Evolutionary conservation across 2,888 invertebrate genomes (phyloP).

Genomic region (Leucozona laternaria): DNA sequence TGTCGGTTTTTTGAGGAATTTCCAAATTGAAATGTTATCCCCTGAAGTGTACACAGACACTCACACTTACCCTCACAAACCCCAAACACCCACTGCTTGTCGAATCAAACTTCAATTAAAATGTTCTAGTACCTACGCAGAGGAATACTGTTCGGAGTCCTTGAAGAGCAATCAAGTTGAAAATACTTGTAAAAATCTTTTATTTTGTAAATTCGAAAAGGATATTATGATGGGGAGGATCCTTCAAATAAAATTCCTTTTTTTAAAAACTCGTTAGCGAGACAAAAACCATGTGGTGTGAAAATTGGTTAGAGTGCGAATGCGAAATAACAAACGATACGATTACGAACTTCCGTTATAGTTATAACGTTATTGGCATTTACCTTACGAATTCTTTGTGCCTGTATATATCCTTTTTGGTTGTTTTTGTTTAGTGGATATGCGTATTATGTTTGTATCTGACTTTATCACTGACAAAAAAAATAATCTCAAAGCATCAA

Average conservation of each 20-base stretch:
- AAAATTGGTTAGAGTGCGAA: conserved; percentile 21
- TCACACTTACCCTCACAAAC: too few species aligned
- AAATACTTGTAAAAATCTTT: conserved; percentile 14
- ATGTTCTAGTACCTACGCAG: neutral
- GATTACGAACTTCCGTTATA: conserved; percentile 34
- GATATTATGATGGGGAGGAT: neutral
- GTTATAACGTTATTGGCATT: conserved; percentile 52
- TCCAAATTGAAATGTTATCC: conserved; percentile 59
- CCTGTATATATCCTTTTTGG: conserved; percentile 8
- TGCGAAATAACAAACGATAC: conserved; percentile 46
- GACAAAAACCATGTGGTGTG: conserved; percentile 2
- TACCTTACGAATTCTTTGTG: conserved; percentile 31
- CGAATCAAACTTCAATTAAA: conserved; percentile 67
- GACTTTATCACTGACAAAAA: conserved; percentile 25
- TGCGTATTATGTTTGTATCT: neutral
- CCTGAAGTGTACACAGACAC: conserved; percentile 21
- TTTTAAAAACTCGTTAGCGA: conserved; percentile 33
- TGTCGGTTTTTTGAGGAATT: conserved; percentile 49
- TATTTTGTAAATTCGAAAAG: neutral
- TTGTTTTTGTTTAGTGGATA: neutral
- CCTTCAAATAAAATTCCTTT: conserved; percentile 5
- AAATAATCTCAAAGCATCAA: conserved; percentile 4
- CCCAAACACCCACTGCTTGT: neutral
- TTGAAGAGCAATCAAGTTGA: conserved; percentile 38
- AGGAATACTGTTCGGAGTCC: neutral